Evolutionary conservation across 2,113 vertebrate species (phyloP).

Genomic region (Sapayoa aenigma): DNA sequence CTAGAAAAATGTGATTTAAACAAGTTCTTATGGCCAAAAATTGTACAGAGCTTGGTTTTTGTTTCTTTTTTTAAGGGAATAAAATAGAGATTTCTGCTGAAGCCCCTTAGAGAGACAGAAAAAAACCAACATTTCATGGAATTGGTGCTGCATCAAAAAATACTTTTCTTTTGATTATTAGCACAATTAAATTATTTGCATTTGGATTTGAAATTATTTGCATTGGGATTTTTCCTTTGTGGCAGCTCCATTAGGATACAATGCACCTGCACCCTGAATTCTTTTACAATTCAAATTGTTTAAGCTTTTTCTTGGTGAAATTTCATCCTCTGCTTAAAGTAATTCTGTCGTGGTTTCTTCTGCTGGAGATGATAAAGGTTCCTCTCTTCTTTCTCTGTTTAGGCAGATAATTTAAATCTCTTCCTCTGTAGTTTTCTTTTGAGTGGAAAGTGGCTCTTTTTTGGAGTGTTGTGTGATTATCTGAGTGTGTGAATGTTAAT

Average conservation of each 20-base stretch:
- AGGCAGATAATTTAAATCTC: neutral
- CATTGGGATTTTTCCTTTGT: neutral
- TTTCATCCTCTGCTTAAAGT: neutral
- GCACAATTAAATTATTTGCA: neutral
- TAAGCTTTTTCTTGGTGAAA: neutral
- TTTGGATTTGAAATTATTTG: neutral
- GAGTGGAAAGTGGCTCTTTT: neutral
- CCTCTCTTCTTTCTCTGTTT: neutral
- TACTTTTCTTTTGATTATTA: neutral
- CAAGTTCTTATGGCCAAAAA: neutral
- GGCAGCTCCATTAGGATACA: neutral
- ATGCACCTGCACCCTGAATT: neutral
- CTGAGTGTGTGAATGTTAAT: neutral
- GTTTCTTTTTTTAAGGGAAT: neutral
- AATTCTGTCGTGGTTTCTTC: neutral
- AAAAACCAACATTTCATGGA: neutral
- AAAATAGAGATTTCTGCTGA: neutral
- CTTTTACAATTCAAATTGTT: neutral
- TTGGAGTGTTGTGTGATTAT: neutral
- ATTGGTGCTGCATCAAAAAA: neutral
- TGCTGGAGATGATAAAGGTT: neutral
- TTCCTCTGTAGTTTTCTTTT: neutral
- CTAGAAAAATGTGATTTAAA: neutral
- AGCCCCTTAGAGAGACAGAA: neutral
- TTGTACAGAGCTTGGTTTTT: neutral